Evolutionary conservation across 1,140 invertebrate species (phyloP).

Genomic region (Pogonognathellus flavescens): DNA sequence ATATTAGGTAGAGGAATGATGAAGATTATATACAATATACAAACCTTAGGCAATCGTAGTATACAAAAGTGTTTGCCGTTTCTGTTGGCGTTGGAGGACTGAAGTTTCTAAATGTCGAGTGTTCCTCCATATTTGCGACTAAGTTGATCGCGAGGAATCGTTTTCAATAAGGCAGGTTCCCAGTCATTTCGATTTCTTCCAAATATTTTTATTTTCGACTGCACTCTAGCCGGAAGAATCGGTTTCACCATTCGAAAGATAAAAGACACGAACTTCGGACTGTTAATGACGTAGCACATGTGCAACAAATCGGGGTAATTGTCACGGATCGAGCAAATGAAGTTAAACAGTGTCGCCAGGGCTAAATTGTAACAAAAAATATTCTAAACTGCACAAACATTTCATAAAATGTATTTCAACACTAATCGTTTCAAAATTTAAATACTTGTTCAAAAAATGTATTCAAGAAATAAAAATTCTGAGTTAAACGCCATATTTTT

Average conservation of each 20-base stretch:
- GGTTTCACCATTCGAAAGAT: slow-evolving; percentile 25
- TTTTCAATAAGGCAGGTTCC: neutral
- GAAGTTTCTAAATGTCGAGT: neutral
- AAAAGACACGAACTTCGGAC: slow-evolving; percentile 37
- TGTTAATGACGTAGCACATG: slow-evolving; percentile 43
- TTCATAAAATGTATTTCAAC: neutral
- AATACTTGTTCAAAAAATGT: neutral
- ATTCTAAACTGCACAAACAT: neutral
- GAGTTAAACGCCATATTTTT: neutral
- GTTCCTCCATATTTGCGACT: neutral
- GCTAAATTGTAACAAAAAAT: neutral
- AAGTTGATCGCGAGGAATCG: neutral
- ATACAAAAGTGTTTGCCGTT: no score
- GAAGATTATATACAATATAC: no score
- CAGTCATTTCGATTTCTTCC: slow-evolving; percentile 25
- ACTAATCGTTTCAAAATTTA: neutral
- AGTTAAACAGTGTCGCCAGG: slow-evolving; percentile 9
- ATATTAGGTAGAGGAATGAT: no score
- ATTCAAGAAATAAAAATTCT: neutral
- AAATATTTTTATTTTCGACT: slow-evolving; percentile 18
- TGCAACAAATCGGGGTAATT: slow-evolving; percentile 16
- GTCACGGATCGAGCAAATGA: slow-evolving; percentile 14
- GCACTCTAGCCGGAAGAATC: slow-evolving; percentile 25
- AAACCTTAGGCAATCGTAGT: no score
- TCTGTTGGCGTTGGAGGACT: no score